Base-by-base conservation (phyloP, 1,140 invertebrate genomes). In the Procambarus clarkii region DNA sequence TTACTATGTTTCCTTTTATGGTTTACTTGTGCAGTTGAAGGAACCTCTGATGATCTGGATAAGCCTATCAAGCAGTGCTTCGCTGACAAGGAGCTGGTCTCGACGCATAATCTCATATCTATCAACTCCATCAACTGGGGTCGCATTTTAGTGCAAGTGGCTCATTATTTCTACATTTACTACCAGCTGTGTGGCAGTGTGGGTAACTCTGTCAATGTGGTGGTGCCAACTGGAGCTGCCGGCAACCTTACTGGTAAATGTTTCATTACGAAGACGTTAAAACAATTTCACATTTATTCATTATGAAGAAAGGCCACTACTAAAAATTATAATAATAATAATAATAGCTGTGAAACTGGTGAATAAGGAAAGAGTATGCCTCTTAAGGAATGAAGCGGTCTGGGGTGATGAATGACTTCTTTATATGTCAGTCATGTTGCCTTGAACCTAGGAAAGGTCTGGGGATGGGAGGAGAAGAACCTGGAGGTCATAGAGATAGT, bases 41-140 rank as follows among this genome's bases (percentile, higher is more conserved):
- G 95, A 9, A 94, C 94, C 8, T 95, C 94, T 44, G 95, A 95
- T 94, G 95, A 95, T 88, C 81, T 94, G 13, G 95, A 95, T 92
- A 92, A 94, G 24, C 94, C 94, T 15, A 95, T 95, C 44, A 95
- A 94, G 91, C 84, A 94, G 60, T 93, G 93, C 87, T 95, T 95
- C 92, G 92, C 93, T 44, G 94, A 95, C 92, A 60, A 86, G 8
- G 93, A 93, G 5, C 94, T 94, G 88, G 93, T 91, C 0, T 83
- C 85, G 9, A 88, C 93, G 64, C 93, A 95, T 83, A 93, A 94
- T 77, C 89, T 95, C 0, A 93, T 93, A 7, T 94, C 94, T 50
- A 93, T 95, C 48, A 95, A 95, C 92, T 95, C 95, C 18, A 94
- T 95, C 88, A 95, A 95, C 93, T 95, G 95, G 95, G 94, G 94